Evolutionary conservation across 2,797 vertebrate genomes (phyloP).

Genomic region (Harpagifer antarcticus): DNA sequence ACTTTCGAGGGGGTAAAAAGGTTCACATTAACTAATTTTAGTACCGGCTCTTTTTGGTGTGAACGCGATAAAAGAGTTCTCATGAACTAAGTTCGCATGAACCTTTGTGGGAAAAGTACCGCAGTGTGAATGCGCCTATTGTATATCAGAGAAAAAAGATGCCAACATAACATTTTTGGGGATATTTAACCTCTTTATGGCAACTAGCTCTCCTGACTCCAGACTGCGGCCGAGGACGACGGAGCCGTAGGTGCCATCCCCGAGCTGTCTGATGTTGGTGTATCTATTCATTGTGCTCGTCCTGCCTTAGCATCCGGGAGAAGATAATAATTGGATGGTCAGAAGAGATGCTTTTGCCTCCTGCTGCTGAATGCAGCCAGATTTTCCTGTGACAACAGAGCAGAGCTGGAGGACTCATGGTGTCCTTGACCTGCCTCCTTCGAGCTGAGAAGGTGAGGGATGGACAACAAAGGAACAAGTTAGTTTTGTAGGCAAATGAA

Average conservation of each 20-base stretch:
- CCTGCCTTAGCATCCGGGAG: slow-evolving; percentile 60
- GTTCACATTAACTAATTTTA: no score
- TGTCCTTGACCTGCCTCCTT: slow-evolving; percentile 68
- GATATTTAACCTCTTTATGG: slow-evolving; percentile 95
- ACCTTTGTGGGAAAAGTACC: no score
- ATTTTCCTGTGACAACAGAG: slow-evolving; percentile 90
- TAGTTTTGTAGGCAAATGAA: not conserved
- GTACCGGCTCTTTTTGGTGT: no score
- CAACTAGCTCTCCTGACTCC: slow-evolving; percentile 95
- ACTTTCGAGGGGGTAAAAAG: no score
- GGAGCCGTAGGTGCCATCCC: slow-evolving; percentile 96
- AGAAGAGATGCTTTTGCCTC: slow-evolving; percentile 47
- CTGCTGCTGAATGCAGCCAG: slow-evolving; percentile 86
- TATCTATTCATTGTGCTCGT: slow-evolving; percentile 93
- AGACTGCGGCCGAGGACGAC: slow-evolving; percentile 94
- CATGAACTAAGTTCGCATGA: no score
- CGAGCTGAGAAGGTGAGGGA: slow-evolving; percentile 40
- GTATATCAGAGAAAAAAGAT: not conserved
- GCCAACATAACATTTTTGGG: not conserved
- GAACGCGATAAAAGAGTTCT: no score
- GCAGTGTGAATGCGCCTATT: no score
- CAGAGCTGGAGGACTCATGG: slow-evolving; percentile 75
- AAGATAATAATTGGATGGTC: slow-evolving; percentile 43
- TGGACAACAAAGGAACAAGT: not conserved
- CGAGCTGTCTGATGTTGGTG: slow-evolving; percentile 93